Conservation (phyloP, 2,797 vertebrate species). For the Eulemur albifrons region DNA sequence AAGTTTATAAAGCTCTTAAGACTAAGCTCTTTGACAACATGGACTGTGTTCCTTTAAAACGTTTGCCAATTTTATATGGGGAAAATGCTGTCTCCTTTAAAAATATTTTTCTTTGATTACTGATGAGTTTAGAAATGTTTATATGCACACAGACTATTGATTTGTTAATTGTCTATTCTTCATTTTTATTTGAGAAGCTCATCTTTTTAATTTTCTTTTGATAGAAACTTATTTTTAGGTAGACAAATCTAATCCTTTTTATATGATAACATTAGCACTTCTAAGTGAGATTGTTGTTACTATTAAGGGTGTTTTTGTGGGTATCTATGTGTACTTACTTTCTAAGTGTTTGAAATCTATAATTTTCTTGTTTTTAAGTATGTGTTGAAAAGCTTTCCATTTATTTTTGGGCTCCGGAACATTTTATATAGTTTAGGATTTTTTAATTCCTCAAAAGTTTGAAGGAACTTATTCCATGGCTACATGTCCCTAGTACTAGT, state of each 20-base stretch:
- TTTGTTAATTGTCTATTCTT: background rate
- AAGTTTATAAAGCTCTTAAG: background rate
- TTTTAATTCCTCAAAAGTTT: background rate
- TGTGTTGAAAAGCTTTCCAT: background rate
- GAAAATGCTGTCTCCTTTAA: background rate
- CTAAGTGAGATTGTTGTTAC: background rate
- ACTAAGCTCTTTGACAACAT: background rate
- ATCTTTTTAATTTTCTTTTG: slow-evolving; percentile 13
- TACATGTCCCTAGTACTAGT: background rate
- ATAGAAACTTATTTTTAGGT: background rate
- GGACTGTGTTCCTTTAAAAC: background rate
- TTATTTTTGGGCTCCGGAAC: background rate
- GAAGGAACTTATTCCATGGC: background rate
- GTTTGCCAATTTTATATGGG: background rate
- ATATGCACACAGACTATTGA: background rate
- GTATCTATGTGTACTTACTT: background rate
- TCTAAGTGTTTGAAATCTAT: background rate
- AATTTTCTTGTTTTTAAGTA: background rate
- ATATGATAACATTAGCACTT: background rate
- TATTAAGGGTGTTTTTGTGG: background rate
- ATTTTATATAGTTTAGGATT: background rate
- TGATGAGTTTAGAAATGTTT: slow-evolving; percentile 19
- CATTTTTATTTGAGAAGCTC: background rate
- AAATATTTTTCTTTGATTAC: background rate
- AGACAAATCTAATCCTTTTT: background rate